Percentiles rank a stretch among this genome's conserved stretches.
phyloP scores from a whole-genome alignment of 2,113 vertebrate species.

The Suricata suricatta region DNA sequence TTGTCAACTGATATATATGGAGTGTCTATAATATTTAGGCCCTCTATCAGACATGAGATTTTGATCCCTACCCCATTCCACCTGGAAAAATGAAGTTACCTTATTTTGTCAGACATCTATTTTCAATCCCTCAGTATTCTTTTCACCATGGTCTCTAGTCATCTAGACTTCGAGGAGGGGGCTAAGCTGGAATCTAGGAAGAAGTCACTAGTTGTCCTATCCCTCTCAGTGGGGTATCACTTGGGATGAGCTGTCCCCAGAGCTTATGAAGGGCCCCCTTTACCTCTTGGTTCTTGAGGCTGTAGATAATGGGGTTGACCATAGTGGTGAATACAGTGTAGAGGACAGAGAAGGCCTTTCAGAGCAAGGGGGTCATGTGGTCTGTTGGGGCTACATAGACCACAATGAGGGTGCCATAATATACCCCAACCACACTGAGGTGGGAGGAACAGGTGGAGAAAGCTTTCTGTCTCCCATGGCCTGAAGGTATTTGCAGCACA shows the following conservation, averaged over 20 bases:
- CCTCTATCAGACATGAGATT: not conserved
- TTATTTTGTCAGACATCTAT: not conserved
- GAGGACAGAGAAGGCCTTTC: slow-evolving; percentile 61
- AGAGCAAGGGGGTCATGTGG: not conserved
- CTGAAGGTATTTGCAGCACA: slow-evolving; percentile 19
- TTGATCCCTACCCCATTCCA: not conserved
- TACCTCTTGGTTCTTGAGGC: slow-evolving; percentile 66
- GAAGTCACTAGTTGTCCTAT: not conserved
- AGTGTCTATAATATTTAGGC: not conserved
- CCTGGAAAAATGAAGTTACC: not conserved
- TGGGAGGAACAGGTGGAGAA: slow-evolving; percentile 69
- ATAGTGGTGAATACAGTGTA: slow-evolving; percentile 53
- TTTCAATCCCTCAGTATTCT: not conserved
- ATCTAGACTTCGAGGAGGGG: not conserved
- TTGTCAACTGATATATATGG: not conserved
- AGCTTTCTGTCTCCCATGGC: slow-evolving; percentile 45
- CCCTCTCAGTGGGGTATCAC: not conserved
- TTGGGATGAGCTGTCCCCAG: not conserved
- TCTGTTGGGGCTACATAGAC: slow-evolving; percentile 51
- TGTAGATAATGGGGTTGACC: slow-evolving; percentile 62
- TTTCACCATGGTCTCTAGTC: not conserved
- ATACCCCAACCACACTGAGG: slow-evolving; percentile 30
- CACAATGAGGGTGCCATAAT: slow-evolving; percentile 51
- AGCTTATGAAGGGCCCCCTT: not conserved
- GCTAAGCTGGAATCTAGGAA: not conserved